Base-by-base conservation (phyloP, 2,113 vertebrate genomes). In the Lamprologus callipterus region DNA sequence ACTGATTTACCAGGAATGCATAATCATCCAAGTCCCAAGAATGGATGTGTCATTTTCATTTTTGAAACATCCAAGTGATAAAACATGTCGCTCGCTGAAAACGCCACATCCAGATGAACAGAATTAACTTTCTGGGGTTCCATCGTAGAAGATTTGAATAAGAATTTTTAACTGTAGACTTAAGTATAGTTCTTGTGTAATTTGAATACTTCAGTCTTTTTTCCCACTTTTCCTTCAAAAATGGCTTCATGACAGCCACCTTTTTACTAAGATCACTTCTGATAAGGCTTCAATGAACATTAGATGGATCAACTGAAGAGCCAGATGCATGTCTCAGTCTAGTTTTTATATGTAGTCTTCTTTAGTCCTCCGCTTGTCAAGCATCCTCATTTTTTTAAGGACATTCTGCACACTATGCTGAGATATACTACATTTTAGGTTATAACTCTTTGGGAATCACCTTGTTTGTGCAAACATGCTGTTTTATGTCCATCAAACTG, bases 271-370 rank as follows among this genome's bases (percentile, higher is more conserved):
- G n/a, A 68, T 13, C 35, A 68, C n/a, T 23, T 68, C 35, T 21
- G 35, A 63, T 63, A 35, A 35, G 16, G 58, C 58, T 35, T 63
- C 31, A 63, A 3, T 63, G 58, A 35, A 35, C 31, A n/a, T 63
- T 63, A 35, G 17, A 35, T 19, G 31, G 31, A 12, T 63, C 58
- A 63, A 63, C 58, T 11, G 31, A 63, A 35, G 58, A n/a, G 31
- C 58, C 31, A 35, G 58, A 35, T 63, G 31, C 31, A 35, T n/a
- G 31, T n/a, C 31, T 63, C 31, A 12, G 58, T 63, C 58, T 63
- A 63, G 58, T 63, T 33, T 63, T 63, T 63, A 63, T 35, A 35
- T 35, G 31, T 63, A n/a, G 58, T 35, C 17, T 63, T 63, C 58
- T 63, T 35, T 35, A 35, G 17, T 35, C 58, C 58, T 63, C 17